phyloP scores from a whole-genome alignment of 2,888 invertebrate species.

The Bellardia pandia region DNA sequence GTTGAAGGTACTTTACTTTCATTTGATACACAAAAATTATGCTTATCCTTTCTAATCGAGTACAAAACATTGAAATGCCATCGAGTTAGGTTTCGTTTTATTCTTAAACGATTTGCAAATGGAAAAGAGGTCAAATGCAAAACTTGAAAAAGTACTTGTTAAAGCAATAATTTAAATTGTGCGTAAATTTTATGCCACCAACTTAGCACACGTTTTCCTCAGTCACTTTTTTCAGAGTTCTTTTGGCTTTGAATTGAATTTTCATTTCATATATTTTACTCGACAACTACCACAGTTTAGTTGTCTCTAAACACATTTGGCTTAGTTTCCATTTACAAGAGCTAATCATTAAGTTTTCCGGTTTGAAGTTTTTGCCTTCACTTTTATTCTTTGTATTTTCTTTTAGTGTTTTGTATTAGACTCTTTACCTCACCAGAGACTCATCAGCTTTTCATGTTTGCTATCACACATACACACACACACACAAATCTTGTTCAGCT shows the following conservation, averaged over 20 bases:
- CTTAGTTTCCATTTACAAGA: slow-evolving; percentile 64
- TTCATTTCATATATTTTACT: slow-evolving; percentile 11
- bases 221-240: slow-evolving; percentile 3
- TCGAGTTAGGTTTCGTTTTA: slow-evolving; percentile 13
- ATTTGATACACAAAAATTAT: not conserved
- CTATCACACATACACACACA: not conserved
- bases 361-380: slow-evolving; percentile 5
- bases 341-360: slow-evolving; percentile 71
- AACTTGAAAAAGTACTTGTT: too few species aligned
- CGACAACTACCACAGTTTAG: slow-evolving; percentile 12
- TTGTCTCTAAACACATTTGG: slow-evolving; percentile 61
- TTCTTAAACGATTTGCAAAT: slow-evolving; percentile 34
- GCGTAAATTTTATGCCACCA: not conserved
- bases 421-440: slow-evolving; percentile 43
- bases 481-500: slow-evolving; percentile 42
- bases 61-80: slow-evolving; percentile 17
- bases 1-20: not conserved
- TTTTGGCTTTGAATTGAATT: slow-evolving; percentile 1
- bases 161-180: slow-evolving; percentile 7
- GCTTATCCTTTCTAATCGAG: slow-evolving; percentile 30
- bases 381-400: slow-evolving; percentile 14
- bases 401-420: not conserved
- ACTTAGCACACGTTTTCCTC: slow-evolving; percentile 9
- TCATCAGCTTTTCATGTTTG: slow-evolving; percentile 60
- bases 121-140: not conserved